These are phyloP conservation scores for Drosophila crucigera DNA, from an alignment of 2,888 invertebrate species.

Conservation along the genomic window DNA sequence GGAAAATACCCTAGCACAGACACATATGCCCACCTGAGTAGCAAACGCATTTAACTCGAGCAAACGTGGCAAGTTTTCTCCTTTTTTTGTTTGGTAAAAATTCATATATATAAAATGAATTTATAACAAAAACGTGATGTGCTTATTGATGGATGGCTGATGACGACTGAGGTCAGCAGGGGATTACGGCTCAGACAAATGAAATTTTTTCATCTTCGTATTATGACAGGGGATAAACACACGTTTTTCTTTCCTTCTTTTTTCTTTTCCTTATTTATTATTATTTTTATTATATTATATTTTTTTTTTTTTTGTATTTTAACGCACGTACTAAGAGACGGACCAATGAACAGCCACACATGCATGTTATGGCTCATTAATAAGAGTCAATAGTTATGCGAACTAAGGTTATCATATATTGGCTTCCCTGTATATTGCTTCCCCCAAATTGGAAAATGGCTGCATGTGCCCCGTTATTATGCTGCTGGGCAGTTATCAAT, in stretches of 20 bases:
- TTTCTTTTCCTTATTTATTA: neutral
- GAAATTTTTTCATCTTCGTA: constrained; percentile 39
- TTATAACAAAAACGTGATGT: constrained; percentile 79
- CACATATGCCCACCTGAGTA: constrained; percentile 33
- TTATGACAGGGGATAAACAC: constrained; percentile 24
- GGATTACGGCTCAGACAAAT: constrained; percentile 41
- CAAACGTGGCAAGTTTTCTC: constrained; percentile 28
- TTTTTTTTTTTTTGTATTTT: constrained; percentile 15
- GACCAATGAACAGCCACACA: neutral
- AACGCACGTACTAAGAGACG: constrained; percentile 13
- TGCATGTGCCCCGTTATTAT: neutral
- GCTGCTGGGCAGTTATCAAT: constrained; percentile 12
- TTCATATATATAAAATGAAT: constrained; percentile 74
- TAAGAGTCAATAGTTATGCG: neutral
- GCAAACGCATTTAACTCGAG: constrained; percentile 34
- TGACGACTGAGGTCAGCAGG: constrained; percentile 38
- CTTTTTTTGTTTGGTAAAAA: constrained; percentile 41
- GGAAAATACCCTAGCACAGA: neutral
- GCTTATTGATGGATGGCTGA: constrained; percentile 74
- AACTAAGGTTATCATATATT: neutral
- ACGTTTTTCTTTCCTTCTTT: constrained; percentile 7
- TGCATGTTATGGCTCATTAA: constrained; percentile 3
- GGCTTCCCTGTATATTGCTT: neutral
- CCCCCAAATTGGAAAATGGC: neutral
- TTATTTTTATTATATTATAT: neutral